These are phyloP conservation scores for Caenorhabditis brenneri DNA, from an alignment of 1,140 invertebrate genomes.

Conservation along the genomic window DNA sequence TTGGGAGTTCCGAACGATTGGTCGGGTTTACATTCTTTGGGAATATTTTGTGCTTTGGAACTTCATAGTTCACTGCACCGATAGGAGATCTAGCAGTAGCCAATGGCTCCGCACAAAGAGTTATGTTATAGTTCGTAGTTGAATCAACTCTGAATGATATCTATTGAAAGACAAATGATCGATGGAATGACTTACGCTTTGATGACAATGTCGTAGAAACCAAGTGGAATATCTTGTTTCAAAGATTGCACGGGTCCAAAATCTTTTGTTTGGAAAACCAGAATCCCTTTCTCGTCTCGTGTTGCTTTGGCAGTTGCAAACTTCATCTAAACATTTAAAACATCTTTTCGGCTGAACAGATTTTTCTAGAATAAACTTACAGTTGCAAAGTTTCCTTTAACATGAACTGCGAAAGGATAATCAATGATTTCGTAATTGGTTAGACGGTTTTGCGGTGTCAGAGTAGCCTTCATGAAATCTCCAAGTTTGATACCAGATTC, in stretches of 20 bases:
- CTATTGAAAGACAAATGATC: no score
- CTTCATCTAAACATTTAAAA: background rate
- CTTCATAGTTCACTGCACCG: background rate
- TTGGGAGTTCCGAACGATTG: no score
- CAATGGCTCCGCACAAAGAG: background rate
- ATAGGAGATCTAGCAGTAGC: background rate
- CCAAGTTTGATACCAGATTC: background rate
- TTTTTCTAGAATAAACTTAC: background rate
- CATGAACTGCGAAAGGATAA: background rate
- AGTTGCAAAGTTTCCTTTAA: background rate
- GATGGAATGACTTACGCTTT: background rate
- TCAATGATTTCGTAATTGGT: background rate
- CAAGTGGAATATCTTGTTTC: background rate
- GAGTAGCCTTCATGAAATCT: background rate
- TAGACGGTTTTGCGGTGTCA: background rate
- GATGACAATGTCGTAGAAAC: background rate
- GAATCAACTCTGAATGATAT: background rate
- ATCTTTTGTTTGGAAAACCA: background rate
- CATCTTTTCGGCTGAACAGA: no score
- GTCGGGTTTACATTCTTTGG: no score
- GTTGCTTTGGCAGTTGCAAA: background rate
- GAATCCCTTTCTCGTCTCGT: background rate
- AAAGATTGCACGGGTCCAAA: background rate
- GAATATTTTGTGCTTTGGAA: background rate
- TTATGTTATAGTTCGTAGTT: background rate